phyloP scores from a whole-genome alignment of 2,113 vertebrate species.

The Spizaetus ornatus region DNA sequence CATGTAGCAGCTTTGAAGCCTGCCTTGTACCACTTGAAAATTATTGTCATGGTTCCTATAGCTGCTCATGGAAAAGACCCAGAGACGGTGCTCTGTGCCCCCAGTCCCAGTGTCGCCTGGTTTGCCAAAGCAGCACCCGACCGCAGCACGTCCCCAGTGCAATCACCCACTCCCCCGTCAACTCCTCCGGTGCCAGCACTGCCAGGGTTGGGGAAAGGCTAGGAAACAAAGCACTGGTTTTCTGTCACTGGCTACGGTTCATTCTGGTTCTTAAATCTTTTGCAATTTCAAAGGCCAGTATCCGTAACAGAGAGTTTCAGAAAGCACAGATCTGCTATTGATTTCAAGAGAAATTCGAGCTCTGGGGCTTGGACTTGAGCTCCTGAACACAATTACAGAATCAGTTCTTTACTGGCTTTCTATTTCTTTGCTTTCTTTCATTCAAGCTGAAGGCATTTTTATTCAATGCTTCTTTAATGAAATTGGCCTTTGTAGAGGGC shows the following conservation, averaged over 20 bases:
- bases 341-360: background rate
- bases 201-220: background rate
- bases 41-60: background rate
- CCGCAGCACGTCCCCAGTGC: background rate
- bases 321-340: background rate
- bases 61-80: background rate
- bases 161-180: background rate
- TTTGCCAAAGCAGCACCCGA: background rate
- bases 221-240: background rate
- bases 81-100: background rate
- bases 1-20: background rate
- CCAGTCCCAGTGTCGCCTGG: accelerated
- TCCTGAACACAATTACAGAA: background rate
- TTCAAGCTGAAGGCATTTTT: conserved; percentile 12
- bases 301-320: background rate
- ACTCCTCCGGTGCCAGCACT: accelerated
- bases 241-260: background rate
- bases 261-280: accelerated
- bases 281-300: background rate
- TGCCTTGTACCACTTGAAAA: background rate
- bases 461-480: background rate
- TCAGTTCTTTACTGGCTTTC: background rate
- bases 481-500: background rate
- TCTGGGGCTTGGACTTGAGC: background rate
- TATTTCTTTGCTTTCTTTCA: background rate